phyloP scores from a whole-genome alignment of 2,113 vertebrate genomes.

The Amphiprion ocellaris region DNA sequence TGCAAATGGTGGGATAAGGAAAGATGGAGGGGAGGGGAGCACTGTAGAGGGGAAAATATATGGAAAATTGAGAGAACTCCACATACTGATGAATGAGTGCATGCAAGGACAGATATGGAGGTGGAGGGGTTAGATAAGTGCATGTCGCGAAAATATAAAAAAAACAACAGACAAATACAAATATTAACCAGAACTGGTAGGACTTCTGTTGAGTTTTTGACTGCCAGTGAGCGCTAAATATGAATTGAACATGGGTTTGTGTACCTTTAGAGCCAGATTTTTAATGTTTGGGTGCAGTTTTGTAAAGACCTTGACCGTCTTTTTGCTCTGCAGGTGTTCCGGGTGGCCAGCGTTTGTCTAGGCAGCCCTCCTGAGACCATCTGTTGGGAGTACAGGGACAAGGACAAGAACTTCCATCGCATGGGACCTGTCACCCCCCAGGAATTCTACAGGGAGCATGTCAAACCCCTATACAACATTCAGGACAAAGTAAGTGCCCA shows the following conservation, averaged over 20 bases:
- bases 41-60: background rate
- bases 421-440: slow-evolving; percentile 91
- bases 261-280: background rate
- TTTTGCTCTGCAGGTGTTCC: slow-evolving; percentile 87
- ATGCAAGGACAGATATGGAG: background rate
- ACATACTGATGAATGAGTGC: slow-evolving; percentile 6
- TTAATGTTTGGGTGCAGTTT: background rate
- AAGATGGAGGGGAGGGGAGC: background rate
- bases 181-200: no score
- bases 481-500: slow-evolving; percentile 91
- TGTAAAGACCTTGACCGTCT: slow-evolving; percentile 2
- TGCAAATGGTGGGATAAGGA: slow-evolving; percentile 6
- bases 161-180: no score
- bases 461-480: slow-evolving; percentile 95
- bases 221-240: background rate
- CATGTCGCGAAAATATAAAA: background rate
- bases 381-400: slow-evolving; percentile 97
- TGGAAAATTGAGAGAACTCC: slow-evolving; percentile 18
- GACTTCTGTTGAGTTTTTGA: background rate
- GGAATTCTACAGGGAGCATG: slow-evolving; percentile 94
- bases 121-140: background rate
- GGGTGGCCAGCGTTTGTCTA: slow-evolving; percentile 94
- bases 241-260: background rate
- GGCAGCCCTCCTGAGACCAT: slow-evolving; percentile 95
- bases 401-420: slow-evolving; percentile 95